phyloP scores from a whole-genome alignment of 2,888 invertebrate genomes.

The Cephus pygmeus region DNA sequence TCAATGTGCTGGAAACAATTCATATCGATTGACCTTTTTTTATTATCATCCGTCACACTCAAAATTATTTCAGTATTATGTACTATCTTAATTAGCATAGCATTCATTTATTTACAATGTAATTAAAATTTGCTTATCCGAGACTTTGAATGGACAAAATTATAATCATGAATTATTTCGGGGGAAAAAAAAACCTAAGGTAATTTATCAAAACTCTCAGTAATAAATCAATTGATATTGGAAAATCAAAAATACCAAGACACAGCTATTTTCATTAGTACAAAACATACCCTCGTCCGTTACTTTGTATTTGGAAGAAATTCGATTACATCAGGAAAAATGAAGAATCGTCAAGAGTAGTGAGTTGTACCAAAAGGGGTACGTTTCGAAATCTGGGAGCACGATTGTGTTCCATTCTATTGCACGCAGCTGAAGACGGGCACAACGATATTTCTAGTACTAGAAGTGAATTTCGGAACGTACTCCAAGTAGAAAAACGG shows the following conservation, averaged over 20 bases:
- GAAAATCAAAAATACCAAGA: not conserved
- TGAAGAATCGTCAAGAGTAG: not conserved
- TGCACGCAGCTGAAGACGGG: not conserved
- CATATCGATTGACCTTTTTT: conserved; percentile 5
- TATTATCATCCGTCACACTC: conserved; percentile 3
- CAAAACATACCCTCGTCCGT: not conserved
- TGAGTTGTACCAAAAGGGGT: not conserved
- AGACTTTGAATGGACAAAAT: not conserved
- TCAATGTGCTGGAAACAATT: not conserved
- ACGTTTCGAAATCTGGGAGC: not conserved
- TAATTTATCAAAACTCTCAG: not conserved
- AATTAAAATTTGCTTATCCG: not conserved
- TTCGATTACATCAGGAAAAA: not conserved
- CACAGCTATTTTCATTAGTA: not conserved
- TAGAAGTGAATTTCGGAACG: not conserved
- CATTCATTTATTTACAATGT: conserved; percentile 27
- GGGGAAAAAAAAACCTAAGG: not conserved
- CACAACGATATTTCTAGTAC: not conserved
- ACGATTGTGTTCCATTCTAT: not conserved
- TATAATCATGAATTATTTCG: not conserved
- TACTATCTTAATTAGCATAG: conserved; percentile 1
- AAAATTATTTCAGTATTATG: not conserved
- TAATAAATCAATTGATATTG: not conserved
- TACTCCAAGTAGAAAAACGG: not conserved
- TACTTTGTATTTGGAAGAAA: not conserved